Base-by-base conservation (phyloP, 2,113 vertebrate species). In the Dinomys branickii region DNA sequence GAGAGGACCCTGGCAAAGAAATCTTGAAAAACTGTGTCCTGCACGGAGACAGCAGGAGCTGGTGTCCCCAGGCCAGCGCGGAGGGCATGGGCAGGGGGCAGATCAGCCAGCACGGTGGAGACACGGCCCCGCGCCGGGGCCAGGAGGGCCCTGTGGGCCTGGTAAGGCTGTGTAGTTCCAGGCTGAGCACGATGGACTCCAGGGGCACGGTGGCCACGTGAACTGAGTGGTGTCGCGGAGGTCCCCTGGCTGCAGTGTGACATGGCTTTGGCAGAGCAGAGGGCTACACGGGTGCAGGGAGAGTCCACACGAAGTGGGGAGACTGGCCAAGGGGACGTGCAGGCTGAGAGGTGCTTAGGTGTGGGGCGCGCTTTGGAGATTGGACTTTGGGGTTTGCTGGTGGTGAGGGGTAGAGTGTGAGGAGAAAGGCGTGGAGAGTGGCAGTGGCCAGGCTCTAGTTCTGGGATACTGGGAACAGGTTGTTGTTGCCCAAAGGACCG, bases 1-100 rank as follows among this genome's bases (percentile, higher is more conserved):
- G 83, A 63, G 11, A 92, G 54, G 65, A 44, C 47, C 65, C 30
- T 1, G 47, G 13, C 33, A 56, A 63, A 50, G 58, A 38, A 47
- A 38, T 44, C 38, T 54, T 73, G 58, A 52, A 28, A 24, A 47
- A 35, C 10, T 52, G n/a, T 59, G 1, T 69, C 67, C 59, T 35
- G 3, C 52, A 61, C 58, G 50, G 65, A 67, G 19, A 14, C 16
- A 30, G 73, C 61, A 77, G 58, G 28, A 86, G 33, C 71, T 50
- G 65, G 1, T 22, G 75, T 73, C 83, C 71, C 33, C 52, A 85
- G 86, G 63, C n/a, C 41, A 22, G 6, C 1, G 5, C 85, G 8
- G 41, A 54, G n/a, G 13, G 33, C 2, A 22, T 8, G 30, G 41
- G 22, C 0, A 2, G 0, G 17, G 9, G 26, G 28, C 24, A 7